Base-by-base conservation (phyloP, 2,888 invertebrate genomes). In the Steinernema hermaphroditum region DNA sequence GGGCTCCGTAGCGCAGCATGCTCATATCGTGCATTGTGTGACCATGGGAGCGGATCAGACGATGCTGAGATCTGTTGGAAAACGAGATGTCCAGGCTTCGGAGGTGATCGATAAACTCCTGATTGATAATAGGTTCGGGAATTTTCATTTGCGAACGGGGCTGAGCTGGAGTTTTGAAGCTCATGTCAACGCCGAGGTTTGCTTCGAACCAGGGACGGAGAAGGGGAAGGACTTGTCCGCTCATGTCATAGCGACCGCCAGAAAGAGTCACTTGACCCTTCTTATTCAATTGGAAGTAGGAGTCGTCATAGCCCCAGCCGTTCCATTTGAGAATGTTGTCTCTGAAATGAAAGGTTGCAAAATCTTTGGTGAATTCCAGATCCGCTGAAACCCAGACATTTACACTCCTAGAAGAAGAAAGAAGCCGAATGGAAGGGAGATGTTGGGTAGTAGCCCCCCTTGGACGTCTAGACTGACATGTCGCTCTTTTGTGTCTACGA, bases 221-320 rank as follows among this genome's bases (percentile, higher is more conserved):
- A 81, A 91, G 90, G 0, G 94, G 94, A 78, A 97, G 88, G 0
- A 90, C 88, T 70, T 91, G 89, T 57, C 83, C 85, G 44, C 82
- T 78, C 43, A 86, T 81, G 49, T 86, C 86, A 70, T 89, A 89
- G 77, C 88, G 88, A 74, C 92, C 90, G 68, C 96, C 96, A 1
- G 91, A 92, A 87, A 98, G 96, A 77, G 90, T 90, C 68, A 93
- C 90, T n/a, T 91, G 88, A 2, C 89, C 89, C 76, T 88, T 84
- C 27, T 78, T 73, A 73, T 91, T 89, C 6, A 92, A 87, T 70
- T 90, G 88, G 88, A 98, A 97, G 88, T 91, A 91, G 0, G 96
- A 94, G 88, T 97, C 96, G 79, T 92, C 93, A 90, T 96, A 98
- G n/a, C 98, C 98, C 98, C 98, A 98, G 27, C 98, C 98, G 89